Percentiles rank a stretch among this genome's conserved stretches.
phyloP scores from a whole-genome alignment of 2,113 vertebrate genomes.

The Centrocercus urophasianus region DNA sequence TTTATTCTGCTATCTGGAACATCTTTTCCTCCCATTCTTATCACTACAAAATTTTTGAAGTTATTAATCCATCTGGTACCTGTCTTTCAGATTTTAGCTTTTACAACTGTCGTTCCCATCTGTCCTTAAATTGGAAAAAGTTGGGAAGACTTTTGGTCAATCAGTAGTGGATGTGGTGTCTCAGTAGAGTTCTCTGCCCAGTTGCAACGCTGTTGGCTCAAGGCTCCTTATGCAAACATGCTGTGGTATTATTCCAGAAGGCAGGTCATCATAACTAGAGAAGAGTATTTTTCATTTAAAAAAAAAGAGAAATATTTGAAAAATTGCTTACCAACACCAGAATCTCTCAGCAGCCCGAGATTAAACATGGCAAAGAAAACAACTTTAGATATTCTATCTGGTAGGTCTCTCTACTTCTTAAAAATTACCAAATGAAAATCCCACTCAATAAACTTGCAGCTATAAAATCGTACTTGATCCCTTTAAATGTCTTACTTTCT shows the following conservation, averaged over 20 bases:
- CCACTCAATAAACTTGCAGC: not conserved
- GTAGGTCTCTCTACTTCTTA: not conserved
- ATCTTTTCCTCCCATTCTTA: not conserved
- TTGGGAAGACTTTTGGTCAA: not conserved
- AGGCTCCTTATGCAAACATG: not conserved
- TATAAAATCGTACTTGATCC: not conserved
- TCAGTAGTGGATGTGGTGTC: not conserved
- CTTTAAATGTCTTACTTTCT: conserved; percentile 1
- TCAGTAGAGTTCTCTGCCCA: fast-evolving
- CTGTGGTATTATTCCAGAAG: not conserved
- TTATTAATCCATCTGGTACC: not conserved
- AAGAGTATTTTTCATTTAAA: not conserved
- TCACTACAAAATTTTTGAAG: not conserved
- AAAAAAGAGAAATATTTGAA: not conserved
- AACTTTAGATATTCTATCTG: not conserved
- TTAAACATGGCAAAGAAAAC: not conserved
- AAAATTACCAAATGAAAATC: conserved; percentile 1
- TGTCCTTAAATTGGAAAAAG: not conserved
- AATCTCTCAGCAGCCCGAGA: not conserved
- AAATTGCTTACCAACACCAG: not conserved
- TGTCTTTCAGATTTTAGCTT: not conserved
- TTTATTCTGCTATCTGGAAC: not conserved
- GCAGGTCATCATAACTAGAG: not conserved
- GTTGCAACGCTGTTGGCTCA: not conserved
- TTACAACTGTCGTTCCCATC: not conserved